Percentiles rank a stretch among this genome's conserved stretches.
Evolutionary conservation across 2,888 invertebrate genomes (phyloP).

Genomic region (Ornithoptera priamus): DNA sequence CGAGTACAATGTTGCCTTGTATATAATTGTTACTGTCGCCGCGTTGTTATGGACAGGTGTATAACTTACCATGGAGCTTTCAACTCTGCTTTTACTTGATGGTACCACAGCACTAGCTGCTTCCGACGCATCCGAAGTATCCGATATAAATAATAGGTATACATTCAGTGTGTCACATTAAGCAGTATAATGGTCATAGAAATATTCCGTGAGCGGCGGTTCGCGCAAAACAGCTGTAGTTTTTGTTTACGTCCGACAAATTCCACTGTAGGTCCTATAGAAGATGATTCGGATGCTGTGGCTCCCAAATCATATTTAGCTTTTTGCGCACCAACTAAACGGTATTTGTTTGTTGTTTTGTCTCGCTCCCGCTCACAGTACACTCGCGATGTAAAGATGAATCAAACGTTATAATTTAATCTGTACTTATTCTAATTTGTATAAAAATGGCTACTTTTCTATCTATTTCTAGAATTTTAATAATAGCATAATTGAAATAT

Average conservation of each 20-base stretch:
- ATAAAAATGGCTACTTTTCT: too few relatives aligned
- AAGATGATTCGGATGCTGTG: slow-evolving; percentile 49
- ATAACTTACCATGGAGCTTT: too few relatives aligned
- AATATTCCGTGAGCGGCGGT: slow-evolving; percentile 57
- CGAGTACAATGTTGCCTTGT: too few relatives aligned
- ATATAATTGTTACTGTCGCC: too few relatives aligned
- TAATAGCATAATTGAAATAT: too few relatives aligned
- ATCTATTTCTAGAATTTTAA: too few relatives aligned
- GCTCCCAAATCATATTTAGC: slow-evolving; percentile 43
- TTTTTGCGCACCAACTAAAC: slow-evolving; percentile 39
- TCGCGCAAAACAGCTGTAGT: slow-evolving; percentile 52
- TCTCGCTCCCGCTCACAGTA: slow-evolving; percentile 35
- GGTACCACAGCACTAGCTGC: too few relatives aligned
- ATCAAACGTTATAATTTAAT: slow-evolving; percentile 29
- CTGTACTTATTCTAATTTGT: not conserved
- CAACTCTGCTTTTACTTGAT: too few relatives aligned
- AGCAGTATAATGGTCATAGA: slow-evolving; percentile 59
- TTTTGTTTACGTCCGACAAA: slow-evolving; percentile 40
- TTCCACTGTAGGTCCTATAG: slow-evolving; percentile 40
- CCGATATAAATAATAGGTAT: slow-evolving; percentile 47
- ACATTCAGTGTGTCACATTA: slow-evolving; percentile 72
- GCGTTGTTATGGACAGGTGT: too few relatives aligned
- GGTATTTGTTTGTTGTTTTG: slow-evolving; percentile 42
- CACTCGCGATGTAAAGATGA: slow-evolving; percentile 36
- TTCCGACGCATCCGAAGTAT: slow-evolving; percentile 26